A percentile compares a stretch with the other conserved stretches of the same genome.
These are phyloP conservation scores for Callocephalon fimbriatum DNA, from an alignment of 2,113 vertebrate genomes.

Conservation along the genomic window DNA sequence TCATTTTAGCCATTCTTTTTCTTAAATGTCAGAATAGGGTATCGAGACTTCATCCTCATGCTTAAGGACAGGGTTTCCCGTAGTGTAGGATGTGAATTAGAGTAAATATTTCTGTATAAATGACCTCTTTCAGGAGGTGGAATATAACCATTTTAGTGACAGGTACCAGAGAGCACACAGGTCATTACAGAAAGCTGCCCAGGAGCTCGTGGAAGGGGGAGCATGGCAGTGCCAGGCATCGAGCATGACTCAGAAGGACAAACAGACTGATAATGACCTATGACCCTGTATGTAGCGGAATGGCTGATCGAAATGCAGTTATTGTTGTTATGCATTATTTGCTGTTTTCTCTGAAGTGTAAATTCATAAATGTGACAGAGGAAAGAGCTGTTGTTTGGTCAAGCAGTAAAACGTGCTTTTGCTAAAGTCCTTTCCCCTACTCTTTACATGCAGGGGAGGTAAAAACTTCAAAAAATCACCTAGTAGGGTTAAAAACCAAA, in stretches of 20 bases:
- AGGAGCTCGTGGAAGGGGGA: not conserved
- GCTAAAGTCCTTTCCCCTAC: slow-evolving; percentile 7
- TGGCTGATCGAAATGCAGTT: not conserved
- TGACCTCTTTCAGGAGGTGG: not conserved
- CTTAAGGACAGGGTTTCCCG: not conserved
- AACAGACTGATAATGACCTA: not conserved
- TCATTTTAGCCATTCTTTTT: not conserved
- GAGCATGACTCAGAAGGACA: not conserved
- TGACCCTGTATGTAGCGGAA: not conserved
- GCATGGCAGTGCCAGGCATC: not conserved
- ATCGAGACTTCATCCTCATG: not conserved
- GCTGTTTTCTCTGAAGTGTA: slow-evolving; percentile 31
- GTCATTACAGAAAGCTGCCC: not conserved
- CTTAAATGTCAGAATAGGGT: not conserved
- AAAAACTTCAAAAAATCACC: slow-evolving; percentile 57
- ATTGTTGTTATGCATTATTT: slow-evolving; percentile 15
- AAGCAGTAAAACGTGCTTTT: slow-evolving; percentile 22
- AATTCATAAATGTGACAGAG: slow-evolving; percentile 14
- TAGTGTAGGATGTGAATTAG: not conserved
- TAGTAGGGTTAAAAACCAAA: not conserved
- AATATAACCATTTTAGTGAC: not conserved
- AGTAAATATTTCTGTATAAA: not conserved
- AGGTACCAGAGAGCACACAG: not conserved
- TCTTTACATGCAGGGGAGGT: not conserved
- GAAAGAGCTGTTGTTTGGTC: slow-evolving; percentile 42